Evolutionary conservation across 2,888 invertebrate genomes (phyloP), one percentile per base, ranked within the genome.

Genomic region (Rugalucina vietnamica): DNA sequence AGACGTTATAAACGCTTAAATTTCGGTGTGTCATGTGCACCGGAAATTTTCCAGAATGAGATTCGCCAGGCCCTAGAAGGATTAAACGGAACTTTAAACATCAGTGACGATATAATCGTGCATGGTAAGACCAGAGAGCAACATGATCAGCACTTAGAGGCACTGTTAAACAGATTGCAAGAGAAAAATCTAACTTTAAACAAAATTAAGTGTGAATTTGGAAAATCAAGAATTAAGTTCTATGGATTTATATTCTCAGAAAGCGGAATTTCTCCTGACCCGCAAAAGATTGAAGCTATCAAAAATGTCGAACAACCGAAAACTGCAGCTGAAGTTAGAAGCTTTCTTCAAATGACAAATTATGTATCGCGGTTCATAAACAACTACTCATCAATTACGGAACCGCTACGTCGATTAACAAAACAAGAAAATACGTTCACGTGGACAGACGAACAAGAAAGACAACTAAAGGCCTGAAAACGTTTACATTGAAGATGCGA

Each of bases 31-130:
- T 32, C 49, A 24, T n/a, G 14, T n/a, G 75, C 75, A 3, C 75
- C 54, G 27, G 54, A 75, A 34, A 75, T 75, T 10, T 75, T 75
- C 10, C 75, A 75, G 36, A 75, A 54, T 37, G 75, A 75, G 50
- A 76, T 76, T 21, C 36, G 60, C 21, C 57, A 60, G 39, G n/a
- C n/a, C n/a, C n/a, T 76, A 14, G n/a, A 76, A 24, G 76, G 60
- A 34, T 50, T 76, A 29, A 2, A 36, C 12, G 39, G 65, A 65
- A 29, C 50, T 36, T 60, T 75, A 21, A 75, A 76, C 27, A 60
- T 76, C 36, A 60, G 60, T 60, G 76, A 76, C 39, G 76, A 60
- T 24, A 76, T 76, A 14, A 37, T 76, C 24, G n/a, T 57, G 10
- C 60, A 50, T 29, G 76, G 76, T 8, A 54, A 54, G n/a, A 10